These are phyloP conservation scores for Caretta caretta DNA, from an alignment of 2,113 vertebrate species.

Conservation along the genomic window DNA sequence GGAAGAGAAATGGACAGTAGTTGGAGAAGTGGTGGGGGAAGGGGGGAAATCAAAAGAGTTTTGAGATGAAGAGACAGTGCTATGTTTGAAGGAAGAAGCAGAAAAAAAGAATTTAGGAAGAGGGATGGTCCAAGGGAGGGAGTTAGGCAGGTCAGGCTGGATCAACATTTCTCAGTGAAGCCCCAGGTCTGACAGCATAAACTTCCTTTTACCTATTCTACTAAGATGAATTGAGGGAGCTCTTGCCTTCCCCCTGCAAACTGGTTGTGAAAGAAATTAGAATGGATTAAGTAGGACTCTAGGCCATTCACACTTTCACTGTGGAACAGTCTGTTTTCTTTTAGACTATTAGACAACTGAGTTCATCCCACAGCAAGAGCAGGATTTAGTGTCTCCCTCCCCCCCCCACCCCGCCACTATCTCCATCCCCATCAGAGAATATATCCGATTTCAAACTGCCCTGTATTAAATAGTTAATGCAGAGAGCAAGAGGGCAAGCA, in stretches of 20 bases:
- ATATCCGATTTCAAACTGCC: constrained; percentile 61
- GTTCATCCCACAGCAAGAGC: constrained; percentile 36
- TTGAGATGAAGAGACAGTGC: background rate
- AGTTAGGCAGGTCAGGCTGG: background rate
- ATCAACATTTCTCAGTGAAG: background rate
- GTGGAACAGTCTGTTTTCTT: constrained; percentile 11
- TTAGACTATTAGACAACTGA: constrained; percentile 14
- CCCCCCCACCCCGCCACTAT: background rate
- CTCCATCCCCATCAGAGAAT: constrained; percentile 47
- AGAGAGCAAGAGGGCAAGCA: constrained; percentile 44
- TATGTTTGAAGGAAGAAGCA: background rate
- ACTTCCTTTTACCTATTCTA: background rate
- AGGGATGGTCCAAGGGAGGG: background rate
- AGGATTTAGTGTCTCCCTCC: constrained; percentile 45
- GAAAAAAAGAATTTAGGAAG: background rate
- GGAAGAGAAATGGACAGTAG: background rate
- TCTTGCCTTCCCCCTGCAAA: background rate
- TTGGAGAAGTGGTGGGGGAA: background rate
- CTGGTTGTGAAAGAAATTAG: background rate
- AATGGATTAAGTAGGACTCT: background rate
- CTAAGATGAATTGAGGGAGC: background rate
- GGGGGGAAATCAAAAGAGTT: background rate
- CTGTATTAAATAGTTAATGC: constrained; percentile 51
- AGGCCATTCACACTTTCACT: background rate
- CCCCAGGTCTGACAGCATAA: background rate